Conservation (phyloP, 2,797 vertebrate genomes). For the Acipenser transmontanus region DNA sequence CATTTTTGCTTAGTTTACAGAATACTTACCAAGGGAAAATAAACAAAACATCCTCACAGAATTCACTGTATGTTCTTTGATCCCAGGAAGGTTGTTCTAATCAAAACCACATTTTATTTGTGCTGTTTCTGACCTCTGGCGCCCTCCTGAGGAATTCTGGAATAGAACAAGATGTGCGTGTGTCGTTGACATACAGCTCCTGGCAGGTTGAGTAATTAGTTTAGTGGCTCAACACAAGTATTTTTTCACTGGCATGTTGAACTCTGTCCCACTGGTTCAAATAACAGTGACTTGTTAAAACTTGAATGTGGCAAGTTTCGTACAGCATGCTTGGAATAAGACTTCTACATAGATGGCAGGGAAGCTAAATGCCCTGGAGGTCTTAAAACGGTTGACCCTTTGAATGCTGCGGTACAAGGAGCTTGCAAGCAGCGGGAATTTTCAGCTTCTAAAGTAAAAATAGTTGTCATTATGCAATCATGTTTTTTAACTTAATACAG, state of each 20-base stretch:
- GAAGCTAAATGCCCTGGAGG: slow-evolving; percentile 2
- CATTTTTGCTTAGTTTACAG: slow-evolving; percentile 25
- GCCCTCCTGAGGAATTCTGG: slow-evolving; percentile 29
- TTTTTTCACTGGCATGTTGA: slow-evolving; percentile 10
- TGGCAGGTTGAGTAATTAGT: not conserved
- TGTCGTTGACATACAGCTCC: not conserved
- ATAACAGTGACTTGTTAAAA: slow-evolving; percentile 17
- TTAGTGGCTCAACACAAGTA: slow-evolving; percentile 10
- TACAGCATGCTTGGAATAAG: too few species aligned
- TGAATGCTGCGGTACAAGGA: slow-evolving; percentile 30
- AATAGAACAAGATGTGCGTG: not conserved
- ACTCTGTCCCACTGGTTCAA: slow-evolving; percentile 10
- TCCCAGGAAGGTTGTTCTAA: slow-evolving; percentile 34
- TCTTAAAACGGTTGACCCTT: slow-evolving; percentile 4
- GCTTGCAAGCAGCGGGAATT: slow-evolving; percentile 23
- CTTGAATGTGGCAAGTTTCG: slow-evolving; percentile 2
- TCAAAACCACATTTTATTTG: slow-evolving; percentile 33
- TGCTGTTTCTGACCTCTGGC: slow-evolving; percentile 16
- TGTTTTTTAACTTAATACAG: too few species aligned
- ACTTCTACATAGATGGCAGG: too few species aligned
- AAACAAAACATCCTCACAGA: slow-evolving; percentile 21
- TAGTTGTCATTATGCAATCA: too few species aligned
- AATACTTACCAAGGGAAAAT: slow-evolving; percentile 7
- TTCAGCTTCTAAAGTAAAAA: not conserved
- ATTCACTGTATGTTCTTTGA: slow-evolving; percentile 21